Percentiles rank a stretch among this genome's conserved stretches.
These are phyloP conservation scores for Bucco capensis DNA, from an alignment of 2,113 vertebrate species.

Conservation along the genomic window DNA sequence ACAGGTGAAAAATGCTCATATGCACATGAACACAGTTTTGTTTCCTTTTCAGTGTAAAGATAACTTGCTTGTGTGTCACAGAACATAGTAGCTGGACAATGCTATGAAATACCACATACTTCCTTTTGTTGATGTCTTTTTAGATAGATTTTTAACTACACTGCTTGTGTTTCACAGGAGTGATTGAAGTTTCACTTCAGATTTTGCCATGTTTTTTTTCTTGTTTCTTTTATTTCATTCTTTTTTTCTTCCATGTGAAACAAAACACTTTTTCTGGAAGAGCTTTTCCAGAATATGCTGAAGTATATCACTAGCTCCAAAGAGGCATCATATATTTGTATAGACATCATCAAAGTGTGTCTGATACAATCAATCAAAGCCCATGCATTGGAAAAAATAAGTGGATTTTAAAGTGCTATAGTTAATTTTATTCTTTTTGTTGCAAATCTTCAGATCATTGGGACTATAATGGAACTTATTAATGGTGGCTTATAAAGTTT, in stretches of 20 bases:
- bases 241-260: background rate
- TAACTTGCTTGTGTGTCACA: background rate
- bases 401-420: background rate
- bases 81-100: background rate
- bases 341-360: background rate
- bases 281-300: background rate
- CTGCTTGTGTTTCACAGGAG: background rate
- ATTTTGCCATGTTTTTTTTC: background rate
- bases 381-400: background rate
- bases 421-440: background rate
- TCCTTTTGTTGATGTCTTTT: background rate
- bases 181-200: background rate
- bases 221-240: no score
- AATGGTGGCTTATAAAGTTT: background rate
- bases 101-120: background rate
- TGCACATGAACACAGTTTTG: background rate
- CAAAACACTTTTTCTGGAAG: background rate
- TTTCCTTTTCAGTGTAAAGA: background rate
- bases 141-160: background rate
- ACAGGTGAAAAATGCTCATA: background rate
- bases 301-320: background rate
- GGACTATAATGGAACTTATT: background rate
- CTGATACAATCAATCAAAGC: background rate
- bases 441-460: background rate
- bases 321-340: accelerated